A percentile compares a stretch with the other conserved stretches of the same genome.
These are phyloP conservation scores for Takifugu rubripes DNA, from an alignment of 2,797 vertebrate species.

Conservation along the genomic window DNA sequence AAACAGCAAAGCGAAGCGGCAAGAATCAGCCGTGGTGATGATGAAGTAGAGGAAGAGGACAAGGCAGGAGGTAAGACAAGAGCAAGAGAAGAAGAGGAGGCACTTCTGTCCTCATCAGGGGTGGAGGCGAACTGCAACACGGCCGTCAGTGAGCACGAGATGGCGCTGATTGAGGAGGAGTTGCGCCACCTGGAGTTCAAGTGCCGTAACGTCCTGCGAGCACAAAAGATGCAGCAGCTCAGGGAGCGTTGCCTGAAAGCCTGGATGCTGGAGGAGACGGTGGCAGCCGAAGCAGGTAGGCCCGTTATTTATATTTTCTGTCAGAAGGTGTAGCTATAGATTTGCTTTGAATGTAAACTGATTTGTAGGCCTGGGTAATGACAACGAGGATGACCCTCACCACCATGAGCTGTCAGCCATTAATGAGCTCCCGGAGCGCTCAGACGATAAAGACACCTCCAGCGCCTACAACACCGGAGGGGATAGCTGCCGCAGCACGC, in stretches of 20 bases:
- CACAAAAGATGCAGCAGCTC: constrained; percentile 86
- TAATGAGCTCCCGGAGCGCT: constrained; percentile 83
- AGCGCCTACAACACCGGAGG: constrained; percentile 88
- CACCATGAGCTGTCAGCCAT: constrained; percentile 82
- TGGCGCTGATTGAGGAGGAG: constrained; percentile 84
- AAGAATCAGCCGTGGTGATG: constrained; percentile 5
- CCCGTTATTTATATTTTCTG: neutral
- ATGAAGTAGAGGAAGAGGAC: constrained; percentile 18
- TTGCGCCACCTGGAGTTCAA: constrained; percentile 87
- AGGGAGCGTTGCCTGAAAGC: constrained; percentile 84
- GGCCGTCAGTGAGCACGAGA: constrained; percentile 68
- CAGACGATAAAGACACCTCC: constrained; percentile 84
- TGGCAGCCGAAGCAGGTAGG: constrained; percentile 34
- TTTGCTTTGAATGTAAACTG: too few relatives aligned
- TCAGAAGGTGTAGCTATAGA: too few relatives aligned
- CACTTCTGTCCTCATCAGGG: neutral
- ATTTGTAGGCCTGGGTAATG: constrained; percentile 14
- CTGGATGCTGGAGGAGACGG: constrained; percentile 80
- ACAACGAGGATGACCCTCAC: constrained; percentile 40
- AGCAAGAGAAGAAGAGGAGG: neutral
- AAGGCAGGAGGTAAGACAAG: neutral
- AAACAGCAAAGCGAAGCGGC: constrained; percentile 52
- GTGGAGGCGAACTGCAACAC: constrained; percentile 72
- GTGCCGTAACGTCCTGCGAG: constrained; percentile 84
- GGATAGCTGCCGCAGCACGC: constrained; percentile 86